Percentiles rank a stretch among this genome's conserved stretches.
These are phyloP conservation scores for Oligia strigilis DNA, from an alignment of 2,888 invertebrate genomes.

Conservation along the genomic window DNA sequence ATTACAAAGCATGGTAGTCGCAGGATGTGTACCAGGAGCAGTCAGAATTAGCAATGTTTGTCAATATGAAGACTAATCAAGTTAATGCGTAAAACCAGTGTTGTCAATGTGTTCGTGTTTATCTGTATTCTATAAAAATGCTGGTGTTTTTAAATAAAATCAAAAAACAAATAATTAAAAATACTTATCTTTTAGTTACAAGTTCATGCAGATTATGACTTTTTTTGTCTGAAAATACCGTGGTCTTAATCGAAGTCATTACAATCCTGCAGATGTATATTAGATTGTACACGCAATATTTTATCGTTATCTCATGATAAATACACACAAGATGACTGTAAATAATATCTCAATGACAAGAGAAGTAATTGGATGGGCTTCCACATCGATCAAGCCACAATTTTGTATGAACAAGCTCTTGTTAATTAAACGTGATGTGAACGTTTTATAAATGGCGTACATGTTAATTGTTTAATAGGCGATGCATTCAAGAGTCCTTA, in stretches of 20 bases:
- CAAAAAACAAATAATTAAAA: slow-evolving; percentile 6
- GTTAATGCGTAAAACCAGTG: background rate
- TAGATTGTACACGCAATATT: slow-evolving; percentile 75
- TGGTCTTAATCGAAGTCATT: slow-evolving; percentile 74
- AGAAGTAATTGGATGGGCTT: slow-evolving; percentile 83
- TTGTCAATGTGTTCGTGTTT: background rate
- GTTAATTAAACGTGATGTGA: slow-evolving; percentile 64
- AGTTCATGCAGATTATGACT: slow-evolving; percentile 25
- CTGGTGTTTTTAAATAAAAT: background rate
- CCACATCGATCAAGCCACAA: slow-evolving; percentile 77
- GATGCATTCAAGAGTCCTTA: background rate
- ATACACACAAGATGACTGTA: slow-evolving; percentile 81
- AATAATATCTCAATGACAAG: slow-evolving; percentile 84
- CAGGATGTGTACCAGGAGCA: background rate
- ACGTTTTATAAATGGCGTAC: slow-evolving; percentile 45
- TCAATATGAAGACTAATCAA: slow-evolving; percentile 19
- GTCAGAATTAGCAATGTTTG: slow-evolving; percentile 29
- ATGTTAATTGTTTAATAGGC: slow-evolving; percentile 48
- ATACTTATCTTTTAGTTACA: slow-evolving; percentile 15
- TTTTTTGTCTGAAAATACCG: slow-evolving; percentile 38
- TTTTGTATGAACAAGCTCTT: slow-evolving; percentile 73
- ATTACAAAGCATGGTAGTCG: background rate
- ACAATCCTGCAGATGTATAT: slow-evolving; percentile 69
- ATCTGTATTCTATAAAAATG: background rate
- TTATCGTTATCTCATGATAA: slow-evolving; percentile 81